These are phyloP conservation scores for Peromyscus polionotus DNA, from an alignment of 2,113 vertebrate species.

Conservation along the genomic window DNA sequence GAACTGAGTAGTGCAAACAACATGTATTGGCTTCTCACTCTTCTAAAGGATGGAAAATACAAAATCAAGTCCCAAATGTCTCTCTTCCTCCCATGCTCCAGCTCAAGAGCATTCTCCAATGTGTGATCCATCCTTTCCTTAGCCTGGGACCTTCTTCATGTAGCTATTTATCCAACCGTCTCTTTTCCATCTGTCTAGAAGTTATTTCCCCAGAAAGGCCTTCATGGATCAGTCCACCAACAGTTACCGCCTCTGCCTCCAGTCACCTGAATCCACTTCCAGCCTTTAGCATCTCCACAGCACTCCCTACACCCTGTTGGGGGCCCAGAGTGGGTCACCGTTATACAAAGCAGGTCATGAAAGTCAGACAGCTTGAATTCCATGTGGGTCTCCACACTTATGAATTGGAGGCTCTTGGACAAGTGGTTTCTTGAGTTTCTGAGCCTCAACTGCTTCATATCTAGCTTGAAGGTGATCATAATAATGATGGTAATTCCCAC, in stretches of 20 bases:
- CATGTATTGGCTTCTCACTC: neutral
- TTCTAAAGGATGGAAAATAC: neutral
- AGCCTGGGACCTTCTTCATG: neutral
- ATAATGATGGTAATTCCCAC: neutral
- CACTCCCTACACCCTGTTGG: neutral
- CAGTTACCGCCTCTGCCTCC: too few relatives aligned
- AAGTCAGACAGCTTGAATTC: neutral
- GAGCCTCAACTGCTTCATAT: neutral
- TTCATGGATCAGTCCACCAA: neutral
- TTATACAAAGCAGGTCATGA: neutral
- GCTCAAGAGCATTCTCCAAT: too few relatives aligned
- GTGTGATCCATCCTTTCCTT: too few relatives aligned
- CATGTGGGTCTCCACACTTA: neutral
- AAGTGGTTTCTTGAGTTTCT: neutral
- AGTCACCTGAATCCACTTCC: too few relatives aligned
- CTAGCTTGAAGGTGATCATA: neutral
- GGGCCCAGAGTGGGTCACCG: neutral
- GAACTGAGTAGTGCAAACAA: neutral
- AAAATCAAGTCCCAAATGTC: neutral
- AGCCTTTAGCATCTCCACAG: too few relatives aligned
- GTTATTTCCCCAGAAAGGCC: neutral
- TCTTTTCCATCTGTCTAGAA: neutral
- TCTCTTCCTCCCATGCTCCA: neutral
- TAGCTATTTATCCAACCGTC: neutral
- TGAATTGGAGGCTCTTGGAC: neutral